Evolutionary conservation across 1,140 invertebrate genomes (phyloP).

Genomic region (Lordiphosa stackelbergi): DNA sequence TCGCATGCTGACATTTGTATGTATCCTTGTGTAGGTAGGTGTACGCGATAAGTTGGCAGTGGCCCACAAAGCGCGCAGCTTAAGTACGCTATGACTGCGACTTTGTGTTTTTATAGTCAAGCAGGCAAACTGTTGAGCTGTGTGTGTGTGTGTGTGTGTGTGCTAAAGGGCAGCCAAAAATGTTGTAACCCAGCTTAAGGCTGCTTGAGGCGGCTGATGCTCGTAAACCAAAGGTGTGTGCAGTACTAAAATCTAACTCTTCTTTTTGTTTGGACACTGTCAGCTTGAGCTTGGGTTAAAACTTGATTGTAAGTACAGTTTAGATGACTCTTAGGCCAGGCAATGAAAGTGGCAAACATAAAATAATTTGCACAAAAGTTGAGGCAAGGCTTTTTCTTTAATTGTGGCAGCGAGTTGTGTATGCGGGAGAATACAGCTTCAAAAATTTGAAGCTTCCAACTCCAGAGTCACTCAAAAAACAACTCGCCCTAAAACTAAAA

Average conservation of each 20-base stretch:
- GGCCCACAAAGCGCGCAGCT: conserved; percentile 40
- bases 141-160: conserved; percentile 8
- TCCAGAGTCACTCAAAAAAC: too few species aligned
- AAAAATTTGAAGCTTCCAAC: too few species aligned
- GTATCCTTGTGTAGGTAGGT: conserved; percentile 9
- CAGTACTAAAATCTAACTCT: background rate
- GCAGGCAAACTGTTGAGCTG: conserved; percentile 64
- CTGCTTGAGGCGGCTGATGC: conserved; percentile 21
- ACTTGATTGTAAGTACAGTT: conserved; percentile 5
- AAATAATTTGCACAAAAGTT: conserved; percentile 2
- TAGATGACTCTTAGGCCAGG: conserved; percentile 1
- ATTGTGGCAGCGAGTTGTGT: too few species aligned
- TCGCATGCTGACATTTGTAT: conserved; percentile 49
- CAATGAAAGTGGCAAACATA: conserved; percentile 7
- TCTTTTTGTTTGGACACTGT: too few species aligned
- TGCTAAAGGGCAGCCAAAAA: conserved; percentile 25
- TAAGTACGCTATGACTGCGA: conserved; percentile 59
- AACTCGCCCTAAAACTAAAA: too few species aligned
- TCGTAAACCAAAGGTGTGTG: conserved; percentile 26
- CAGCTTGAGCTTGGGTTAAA: background rate
- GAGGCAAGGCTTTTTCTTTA: too few species aligned
- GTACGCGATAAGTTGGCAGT: conserved; percentile 28
- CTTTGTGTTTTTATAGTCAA: conserved; percentile 59
- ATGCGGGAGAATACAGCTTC: too few species aligned
- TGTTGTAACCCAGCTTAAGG: conserved; percentile 30